These are phyloP conservation scores for Latheticus oryzae DNA, from an alignment of 2,888 invertebrate genomes.

Conservation along the genomic window DNA sequence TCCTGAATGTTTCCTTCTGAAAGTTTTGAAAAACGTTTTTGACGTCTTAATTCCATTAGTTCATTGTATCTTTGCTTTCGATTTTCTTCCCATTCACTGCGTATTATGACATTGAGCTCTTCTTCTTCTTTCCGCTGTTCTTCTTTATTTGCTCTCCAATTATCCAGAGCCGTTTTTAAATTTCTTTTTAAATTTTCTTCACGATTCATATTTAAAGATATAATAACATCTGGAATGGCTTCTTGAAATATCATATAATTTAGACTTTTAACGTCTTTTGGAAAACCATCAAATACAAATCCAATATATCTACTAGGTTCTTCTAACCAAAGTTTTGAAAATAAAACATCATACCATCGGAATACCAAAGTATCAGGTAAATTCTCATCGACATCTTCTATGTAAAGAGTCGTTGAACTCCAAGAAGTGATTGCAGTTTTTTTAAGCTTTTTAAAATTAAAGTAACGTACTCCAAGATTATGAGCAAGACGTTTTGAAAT, in stretches of 20 bases:
- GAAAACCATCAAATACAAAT: constrained; percentile 74
- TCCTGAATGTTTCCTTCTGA: too few species aligned
- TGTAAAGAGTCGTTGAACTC: constrained; percentile 6
- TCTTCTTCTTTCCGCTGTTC: constrained; percentile 54
- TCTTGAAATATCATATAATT: constrained; percentile 67
- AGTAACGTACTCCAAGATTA: constrained; percentile 69
- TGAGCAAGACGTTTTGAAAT: constrained; percentile 67
- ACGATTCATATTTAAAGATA: constrained; percentile 66
- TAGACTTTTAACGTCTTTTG: constrained; percentile 68
- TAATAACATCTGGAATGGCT: constrained; percentile 71
- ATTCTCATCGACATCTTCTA: background rate
- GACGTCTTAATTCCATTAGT: constrained; percentile 56
- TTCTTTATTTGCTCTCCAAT: constrained; percentile 64
- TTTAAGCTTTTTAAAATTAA: constrained; percentile 64
- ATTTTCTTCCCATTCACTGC: constrained; percentile 53
- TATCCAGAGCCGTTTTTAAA: constrained; percentile 46
- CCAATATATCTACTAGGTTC: constrained; percentile 63
- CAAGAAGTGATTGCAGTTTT: background rate
- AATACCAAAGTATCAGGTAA: constrained; percentile 12
- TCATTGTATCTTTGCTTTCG: constrained; percentile 52
- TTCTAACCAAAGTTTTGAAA: background rate
- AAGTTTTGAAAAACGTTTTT: constrained; percentile 51
- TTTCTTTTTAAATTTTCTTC: constrained; percentile 50
- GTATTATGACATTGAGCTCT: constrained; percentile 43
- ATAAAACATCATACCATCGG: constrained; percentile 54